Percentiles rank a stretch among this genome's conserved stretches.
These are phyloP conservation scores for Pachliopta kotzebuea DNA, from an alignment of 2,888 invertebrate genomes.

Conservation along the genomic window DNA sequence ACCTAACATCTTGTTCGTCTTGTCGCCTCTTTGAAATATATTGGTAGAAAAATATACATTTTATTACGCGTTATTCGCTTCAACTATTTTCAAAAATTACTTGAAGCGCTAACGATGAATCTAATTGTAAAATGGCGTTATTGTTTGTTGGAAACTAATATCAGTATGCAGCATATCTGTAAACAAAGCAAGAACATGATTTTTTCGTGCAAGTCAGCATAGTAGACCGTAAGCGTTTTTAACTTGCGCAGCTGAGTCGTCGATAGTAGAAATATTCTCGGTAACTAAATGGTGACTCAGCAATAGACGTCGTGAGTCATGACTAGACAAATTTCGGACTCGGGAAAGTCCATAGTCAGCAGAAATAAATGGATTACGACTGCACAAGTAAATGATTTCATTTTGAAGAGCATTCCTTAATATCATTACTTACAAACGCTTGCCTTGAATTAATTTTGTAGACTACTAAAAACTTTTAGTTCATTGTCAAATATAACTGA, in stretches of 20 bases:
- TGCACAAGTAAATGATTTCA: slow-evolving; percentile 65
- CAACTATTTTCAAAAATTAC: no score
- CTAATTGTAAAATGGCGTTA: no score
- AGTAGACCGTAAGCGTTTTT: slow-evolving; percentile 47
- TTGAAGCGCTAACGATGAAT: no score
- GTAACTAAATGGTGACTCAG: slow-evolving; percentile 63
- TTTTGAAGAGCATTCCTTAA: slow-evolving; percentile 57
- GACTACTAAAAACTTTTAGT: background rate
- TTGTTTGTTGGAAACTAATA: no score
- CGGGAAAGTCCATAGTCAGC: slow-evolving; percentile 62
- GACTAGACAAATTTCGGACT: slow-evolving; percentile 58
- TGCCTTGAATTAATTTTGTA: slow-evolving; percentile 41
- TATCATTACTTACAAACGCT: slow-evolving; percentile 50
- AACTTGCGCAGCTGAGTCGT: slow-evolving; percentile 53
- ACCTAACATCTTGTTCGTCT: no score
- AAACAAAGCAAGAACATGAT: background rate
- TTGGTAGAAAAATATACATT: no score
- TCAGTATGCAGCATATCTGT: no score
- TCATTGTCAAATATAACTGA: background rate
- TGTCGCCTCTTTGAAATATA: no score
- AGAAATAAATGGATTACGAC: slow-evolving; percentile 74
- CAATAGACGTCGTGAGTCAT: slow-evolving; percentile 52
- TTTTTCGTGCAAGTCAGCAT: slow-evolving; percentile 58
- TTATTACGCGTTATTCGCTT: no score
- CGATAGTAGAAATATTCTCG: slow-evolving; percentile 44